Conservation (phyloP, 1,140 invertebrate genomes). For the Triops longicaudatus region DNA sequence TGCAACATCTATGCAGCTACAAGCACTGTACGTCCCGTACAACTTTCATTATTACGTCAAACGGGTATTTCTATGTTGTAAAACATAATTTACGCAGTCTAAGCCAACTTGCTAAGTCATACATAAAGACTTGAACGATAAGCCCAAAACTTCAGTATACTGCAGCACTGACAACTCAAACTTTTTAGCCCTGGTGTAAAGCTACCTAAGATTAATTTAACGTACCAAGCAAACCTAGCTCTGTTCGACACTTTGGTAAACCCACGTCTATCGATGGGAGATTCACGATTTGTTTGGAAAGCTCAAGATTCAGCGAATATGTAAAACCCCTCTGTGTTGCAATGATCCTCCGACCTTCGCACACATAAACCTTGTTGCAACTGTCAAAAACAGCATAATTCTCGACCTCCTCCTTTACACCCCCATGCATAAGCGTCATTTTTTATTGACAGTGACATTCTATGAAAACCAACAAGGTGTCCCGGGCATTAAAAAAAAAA, state of each 20-base stretch:
- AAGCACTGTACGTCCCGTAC: no score
- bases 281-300: neutral
- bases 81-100: no score
- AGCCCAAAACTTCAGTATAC: no score
- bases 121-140: no score
- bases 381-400: slow-evolving; percentile 5
- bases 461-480: neutral
- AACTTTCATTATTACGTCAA: no score
- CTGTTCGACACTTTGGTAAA: neutral
- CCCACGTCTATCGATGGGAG: neutral
- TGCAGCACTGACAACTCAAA: no score
- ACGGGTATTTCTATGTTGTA: no score
- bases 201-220: no score
- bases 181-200: no score
- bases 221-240: neutral
- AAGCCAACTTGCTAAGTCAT: no score
- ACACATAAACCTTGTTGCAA: neutral
- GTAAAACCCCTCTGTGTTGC: neutral
- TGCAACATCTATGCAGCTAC: no score
- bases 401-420: neutral
- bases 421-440: neutral
- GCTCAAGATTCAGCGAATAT: neutral
- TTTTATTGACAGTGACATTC: slow-evolving; percentile 5
- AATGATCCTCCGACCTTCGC: slow-evolving; percentile 1
- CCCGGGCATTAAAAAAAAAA: neutral